Evolutionary conservation across 2,888 invertebrate genomes (phyloP).

Genomic region (Emmelina monodactyla): DNA sequence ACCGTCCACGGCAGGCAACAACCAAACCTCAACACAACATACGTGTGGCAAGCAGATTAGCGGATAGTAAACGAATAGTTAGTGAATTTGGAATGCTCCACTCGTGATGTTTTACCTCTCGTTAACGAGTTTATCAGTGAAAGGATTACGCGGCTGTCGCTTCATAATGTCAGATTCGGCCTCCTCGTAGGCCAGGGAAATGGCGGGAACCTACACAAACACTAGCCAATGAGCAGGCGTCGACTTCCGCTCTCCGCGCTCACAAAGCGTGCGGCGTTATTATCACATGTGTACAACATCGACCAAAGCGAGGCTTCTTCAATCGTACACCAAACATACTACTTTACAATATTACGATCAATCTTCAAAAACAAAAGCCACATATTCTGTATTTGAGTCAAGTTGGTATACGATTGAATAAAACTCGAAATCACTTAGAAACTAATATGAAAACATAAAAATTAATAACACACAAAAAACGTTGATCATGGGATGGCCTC

Average conservation of each 20-base stretch:
- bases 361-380: no score
- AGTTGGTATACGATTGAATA: background rate
- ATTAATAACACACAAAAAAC: conserved; percentile 48
- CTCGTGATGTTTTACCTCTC: conserved; percentile 82
- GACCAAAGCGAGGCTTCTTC: no score
- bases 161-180: conserved; percentile 99
- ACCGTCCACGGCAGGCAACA: conserved; percentile 55
- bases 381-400: no score
- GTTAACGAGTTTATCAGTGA: conserved; percentile 97
- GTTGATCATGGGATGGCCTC: conserved; percentile 49
- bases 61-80: conserved; percentile 59
- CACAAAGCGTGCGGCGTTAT: conserved; percentile 43
- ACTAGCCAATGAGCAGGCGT: conserved; percentile 56
- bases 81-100: conserved; percentile 38
- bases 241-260: conserved; percentile 17
- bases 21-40: conserved; percentile 56
- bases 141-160: conserved; percentile 96
- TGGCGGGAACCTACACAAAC: conserved; percentile 90
- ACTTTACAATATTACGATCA: background rate
- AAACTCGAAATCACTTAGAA: conserved; percentile 29
- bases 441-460: conserved; percentile 30
- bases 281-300: conserved; percentile 56
- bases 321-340: background rate
- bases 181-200: conserved; percentile 97
- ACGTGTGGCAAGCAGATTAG: conserved; percentile 58